Conservation (phyloP, 2,888 invertebrate species). For the Sarcophaga caerulescens region DNA sequence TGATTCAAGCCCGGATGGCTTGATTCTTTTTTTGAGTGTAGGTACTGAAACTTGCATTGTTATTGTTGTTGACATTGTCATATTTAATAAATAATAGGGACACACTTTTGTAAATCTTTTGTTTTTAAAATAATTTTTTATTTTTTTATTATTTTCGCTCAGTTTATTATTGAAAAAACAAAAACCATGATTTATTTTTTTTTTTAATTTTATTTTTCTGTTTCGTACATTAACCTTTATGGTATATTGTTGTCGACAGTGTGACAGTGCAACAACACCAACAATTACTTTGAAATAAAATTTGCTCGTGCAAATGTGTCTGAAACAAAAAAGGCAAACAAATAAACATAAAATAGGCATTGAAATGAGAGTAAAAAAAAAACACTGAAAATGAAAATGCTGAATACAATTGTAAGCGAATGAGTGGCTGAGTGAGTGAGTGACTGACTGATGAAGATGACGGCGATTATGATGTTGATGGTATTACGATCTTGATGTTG, state of each 20-base stretch:
- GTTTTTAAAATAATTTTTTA: constrained; percentile 21
- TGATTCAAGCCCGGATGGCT: too few relatives aligned
- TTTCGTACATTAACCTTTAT: constrained; percentile 58
- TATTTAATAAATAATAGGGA: neutral
- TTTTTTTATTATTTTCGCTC: neutral
- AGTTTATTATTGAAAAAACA: too few relatives aligned
- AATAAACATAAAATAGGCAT: neutral
- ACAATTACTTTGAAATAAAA: neutral
- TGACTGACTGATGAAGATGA: neutral
- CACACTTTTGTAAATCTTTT: neutral
- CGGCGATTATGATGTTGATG: neutral
- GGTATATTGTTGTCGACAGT: constrained; percentile 18
- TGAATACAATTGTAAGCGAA: constrained; percentile 16
- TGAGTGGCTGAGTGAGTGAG: constrained; percentile 16
- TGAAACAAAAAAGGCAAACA: constrained; percentile 25
- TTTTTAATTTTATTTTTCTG: constrained; percentile 14
- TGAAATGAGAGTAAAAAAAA: neutral
- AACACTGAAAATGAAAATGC: neutral
- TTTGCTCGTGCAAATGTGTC: constrained; percentile 32
- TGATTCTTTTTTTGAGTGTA: too few relatives aligned
- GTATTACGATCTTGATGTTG: constrained; percentile 30
- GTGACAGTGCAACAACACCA: constrained; percentile 21
- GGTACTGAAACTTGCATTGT: neutral
- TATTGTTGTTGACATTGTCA: too few relatives aligned
- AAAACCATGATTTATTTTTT: neutral